phyloP scores from a whole-genome alignment of 1,140 invertebrate genomes.

The Lasioglossum albipes region DNA sequence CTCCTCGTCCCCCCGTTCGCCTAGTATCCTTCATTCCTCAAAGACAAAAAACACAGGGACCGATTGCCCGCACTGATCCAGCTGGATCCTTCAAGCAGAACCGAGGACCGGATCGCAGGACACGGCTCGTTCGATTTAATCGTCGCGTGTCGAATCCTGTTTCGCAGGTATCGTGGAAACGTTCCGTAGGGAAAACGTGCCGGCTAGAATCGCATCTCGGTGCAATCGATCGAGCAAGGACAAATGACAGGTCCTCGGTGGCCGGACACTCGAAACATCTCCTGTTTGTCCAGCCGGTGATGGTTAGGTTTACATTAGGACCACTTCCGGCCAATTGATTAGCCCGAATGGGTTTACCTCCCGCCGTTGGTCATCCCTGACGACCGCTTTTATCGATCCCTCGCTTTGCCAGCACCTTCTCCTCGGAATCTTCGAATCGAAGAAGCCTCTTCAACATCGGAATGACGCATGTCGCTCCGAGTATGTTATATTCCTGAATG shows the following conservation, averaged over 20 bases:
- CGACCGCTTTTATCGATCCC: constrained; percentile 45
- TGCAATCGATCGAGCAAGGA: constrained; percentile 43
- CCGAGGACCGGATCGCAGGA: too few species aligned
- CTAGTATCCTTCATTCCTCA: too few species aligned
- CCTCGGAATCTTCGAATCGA: too few species aligned
- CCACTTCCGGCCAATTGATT: constrained; percentile 61
- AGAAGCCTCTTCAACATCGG: too few species aligned
- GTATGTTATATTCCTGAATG: too few species aligned
- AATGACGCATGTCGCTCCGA: too few species aligned
- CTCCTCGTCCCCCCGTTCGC: too few species aligned
- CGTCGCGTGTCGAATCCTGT: constrained; percentile 15
- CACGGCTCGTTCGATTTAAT: not conserved
- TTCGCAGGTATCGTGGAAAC: not conserved
- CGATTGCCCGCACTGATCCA: too few species aligned
- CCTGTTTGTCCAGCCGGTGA: constrained; percentile 45
- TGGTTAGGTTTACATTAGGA: constrained; percentile 58
- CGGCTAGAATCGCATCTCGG: not conserved
- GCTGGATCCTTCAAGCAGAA: not conserved
- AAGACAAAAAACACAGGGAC: too few species aligned
- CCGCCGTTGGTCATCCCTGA: constrained; percentile 5
- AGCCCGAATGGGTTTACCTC: constrained; percentile 51
- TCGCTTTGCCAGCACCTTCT: not conserved
- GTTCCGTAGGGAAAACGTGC: not conserved
- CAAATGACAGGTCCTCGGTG: constrained; percentile 42
- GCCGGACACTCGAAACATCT: constrained; percentile 39